Base-by-base conservation (phyloP, 2,113 vertebrate genomes). In the Silurus meridionalis region DNA sequence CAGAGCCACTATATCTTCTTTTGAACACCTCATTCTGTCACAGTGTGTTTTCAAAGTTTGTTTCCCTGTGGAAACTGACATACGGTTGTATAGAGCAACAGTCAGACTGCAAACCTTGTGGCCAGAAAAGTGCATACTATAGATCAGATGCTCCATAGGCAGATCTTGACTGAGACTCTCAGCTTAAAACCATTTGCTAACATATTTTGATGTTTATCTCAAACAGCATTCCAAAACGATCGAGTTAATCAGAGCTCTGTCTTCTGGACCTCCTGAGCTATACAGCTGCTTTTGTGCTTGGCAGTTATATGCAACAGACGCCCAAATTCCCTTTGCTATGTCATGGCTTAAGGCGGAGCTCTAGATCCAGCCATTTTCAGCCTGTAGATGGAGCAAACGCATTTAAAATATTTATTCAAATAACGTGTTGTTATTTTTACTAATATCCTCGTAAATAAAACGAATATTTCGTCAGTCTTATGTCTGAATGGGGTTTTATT, bases 301-400 rank as follows among this genome's bases (percentile, higher is more conserved):
- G 77, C 77, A 79, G 23, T n/a, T 11, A 75, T 74, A 48, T 74
- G 71, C 19, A 74, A 48, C 50, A 14, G 75, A 55, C n/a, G n/a
- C 75, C 53, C 15, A 80, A 37, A 60, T 58, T 3, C 5, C 14
- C 57, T 61, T 15, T 8, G 13, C 28, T 48, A 58, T 60, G 28
- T 23, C 37, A 81, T 9, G 9, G 80, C 19, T 81, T 50, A 48
- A 81, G 57, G 37, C 10, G 46, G 57, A 9, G 55, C 25, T 80
- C 58, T 25, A 21, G 55, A 81, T 81, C 50, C 60, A 81, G 58
- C 57, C 78, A 50, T 81, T 64, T 81, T 61, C 58, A 81, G 80
- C 80, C 80, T 81, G 80, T 81, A 81, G 80, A 63, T 81, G 80
- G 58, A 81, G 78, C 78, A 80, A 80, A 80, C 5, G 4, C 25